phyloP scores from a whole-genome alignment of 2,888 invertebrate species.

The Biston stratarius region DNA sequence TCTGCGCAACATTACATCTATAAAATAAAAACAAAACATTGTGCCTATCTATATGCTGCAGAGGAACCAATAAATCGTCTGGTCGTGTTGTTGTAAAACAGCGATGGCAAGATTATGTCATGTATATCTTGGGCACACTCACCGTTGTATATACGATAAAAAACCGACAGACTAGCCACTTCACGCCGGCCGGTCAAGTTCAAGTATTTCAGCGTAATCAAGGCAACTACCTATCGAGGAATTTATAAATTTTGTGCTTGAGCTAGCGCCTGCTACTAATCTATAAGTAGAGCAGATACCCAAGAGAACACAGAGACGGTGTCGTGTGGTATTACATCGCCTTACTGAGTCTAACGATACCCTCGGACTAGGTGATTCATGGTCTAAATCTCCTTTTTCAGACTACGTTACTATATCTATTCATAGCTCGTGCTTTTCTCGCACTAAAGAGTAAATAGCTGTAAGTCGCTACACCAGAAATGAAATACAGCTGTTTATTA shows the following conservation, averaged over 20 bases:
- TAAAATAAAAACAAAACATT: no score
- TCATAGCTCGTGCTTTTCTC: background rate
- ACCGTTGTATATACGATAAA: no score
- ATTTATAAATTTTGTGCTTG: background rate
- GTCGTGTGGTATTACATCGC: conserved; percentile 37
- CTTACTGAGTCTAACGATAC: conserved; percentile 35
- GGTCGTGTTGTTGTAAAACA: no score
- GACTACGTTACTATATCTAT: background rate
- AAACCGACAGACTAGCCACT: no score
- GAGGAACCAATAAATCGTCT: no score
- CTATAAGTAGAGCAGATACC: conserved; percentile 8
- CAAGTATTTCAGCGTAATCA: no score
- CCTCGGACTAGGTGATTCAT: conserved; percentile 35
- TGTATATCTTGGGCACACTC: no score
- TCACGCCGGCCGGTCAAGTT: no score
- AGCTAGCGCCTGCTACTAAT: background rate
- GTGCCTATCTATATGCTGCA: no score
- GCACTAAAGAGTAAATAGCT: no score
- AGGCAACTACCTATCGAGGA: background rate
- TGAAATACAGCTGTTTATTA: background rate
- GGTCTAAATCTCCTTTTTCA: background rate
- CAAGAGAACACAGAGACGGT: conserved; percentile 24
- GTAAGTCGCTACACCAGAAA: background rate
- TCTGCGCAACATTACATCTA: no score
- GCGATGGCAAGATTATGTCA: no score